Base-by-base conservation (phyloP, 1,140 invertebrate species). In the Nymphalis io region DNA sequence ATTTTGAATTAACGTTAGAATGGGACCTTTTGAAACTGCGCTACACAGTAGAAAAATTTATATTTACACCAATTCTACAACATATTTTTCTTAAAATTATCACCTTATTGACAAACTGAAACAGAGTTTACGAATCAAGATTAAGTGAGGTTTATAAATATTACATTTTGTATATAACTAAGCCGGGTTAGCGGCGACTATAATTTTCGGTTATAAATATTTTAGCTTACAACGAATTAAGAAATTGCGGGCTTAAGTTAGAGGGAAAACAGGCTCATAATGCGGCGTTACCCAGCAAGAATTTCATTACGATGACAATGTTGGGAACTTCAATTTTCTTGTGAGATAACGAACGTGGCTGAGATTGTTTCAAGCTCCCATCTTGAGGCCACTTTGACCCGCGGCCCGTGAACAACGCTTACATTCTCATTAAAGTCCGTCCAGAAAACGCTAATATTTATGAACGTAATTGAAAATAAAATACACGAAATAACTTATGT, bases 221-320 rank as follows among this genome's bases (percentile, higher is more conserved):
- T 76, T 74, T 71, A 51, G 55, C 48, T 63, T 53, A 68, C 66
- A 72, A 60, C 69, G 55, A 71, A 66, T 71, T 71, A 71, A 66
- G 62, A 71, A 66, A 65, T 70, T 66, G 69, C 46, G 39, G 69
- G 62, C 23, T 46, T 21, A 8, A 60, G 58, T 71, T 44, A 64
- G 58, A 73, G 66, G 61, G 60, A 72, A 66, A 71, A 68, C 55
- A 68, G 67, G 70, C 72, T 74, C 75, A 76, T 78, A 80, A 82
- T 72, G 74, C 68, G 69, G 69, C 72, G 72, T 75, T 81, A 76
- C 69, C 62, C 58, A 61, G 58, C 71, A 84, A 82, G 87, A 89
- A 89, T 89, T 87, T 89, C 85, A 89, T 89, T 89, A 87, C 69
- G 75, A 83, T 87, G 84, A 86, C 86, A 88, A 87, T 82, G 81